Conservation (phyloP, 2,113 vertebrate species). For the Lynx canadensis region DNA sequence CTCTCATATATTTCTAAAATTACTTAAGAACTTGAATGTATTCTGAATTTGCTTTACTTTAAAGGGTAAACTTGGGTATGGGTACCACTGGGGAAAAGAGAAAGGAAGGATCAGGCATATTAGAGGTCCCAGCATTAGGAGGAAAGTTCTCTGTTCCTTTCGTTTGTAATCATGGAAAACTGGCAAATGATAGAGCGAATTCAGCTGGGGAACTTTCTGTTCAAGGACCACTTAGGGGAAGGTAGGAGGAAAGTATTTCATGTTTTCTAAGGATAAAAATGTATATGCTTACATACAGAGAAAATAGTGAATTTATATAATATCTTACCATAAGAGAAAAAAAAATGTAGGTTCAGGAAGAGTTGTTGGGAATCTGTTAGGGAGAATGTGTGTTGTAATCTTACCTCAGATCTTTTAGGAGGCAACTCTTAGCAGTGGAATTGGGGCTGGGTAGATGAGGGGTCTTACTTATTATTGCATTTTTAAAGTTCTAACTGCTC, state of each 20-base stretch:
- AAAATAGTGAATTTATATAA: not conserved
- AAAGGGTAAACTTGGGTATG: not conserved
- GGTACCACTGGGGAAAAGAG: not conserved
- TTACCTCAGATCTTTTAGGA: not conserved
- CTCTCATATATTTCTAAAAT: not conserved
- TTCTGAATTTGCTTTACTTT: constrained; percentile 41
- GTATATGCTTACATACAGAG: not conserved
- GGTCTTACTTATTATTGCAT: not conserved
- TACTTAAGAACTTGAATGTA: not conserved
- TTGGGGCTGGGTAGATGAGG: not conserved
- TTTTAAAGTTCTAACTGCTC: not conserved
- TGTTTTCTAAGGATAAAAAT: constrained; percentile 1
- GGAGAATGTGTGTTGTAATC: not conserved
- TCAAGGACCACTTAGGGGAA: not conserved
- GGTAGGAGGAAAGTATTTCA: not conserved
- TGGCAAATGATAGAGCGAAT: not conserved
- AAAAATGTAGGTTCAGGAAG: not conserved
- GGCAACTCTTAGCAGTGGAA: not conserved
- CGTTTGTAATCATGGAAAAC: not conserved
- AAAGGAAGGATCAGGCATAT: not conserved
- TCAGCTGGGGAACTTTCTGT: constrained; percentile 8
- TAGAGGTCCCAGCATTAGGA: not conserved
- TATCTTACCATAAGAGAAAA: not conserved
- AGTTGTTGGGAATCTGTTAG: not conserved
- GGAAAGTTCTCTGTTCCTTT: not conserved